phyloP scores from a whole-genome alignment of 2,888 invertebrate genomes.

The Drosophila nr. fundita region DNA sequence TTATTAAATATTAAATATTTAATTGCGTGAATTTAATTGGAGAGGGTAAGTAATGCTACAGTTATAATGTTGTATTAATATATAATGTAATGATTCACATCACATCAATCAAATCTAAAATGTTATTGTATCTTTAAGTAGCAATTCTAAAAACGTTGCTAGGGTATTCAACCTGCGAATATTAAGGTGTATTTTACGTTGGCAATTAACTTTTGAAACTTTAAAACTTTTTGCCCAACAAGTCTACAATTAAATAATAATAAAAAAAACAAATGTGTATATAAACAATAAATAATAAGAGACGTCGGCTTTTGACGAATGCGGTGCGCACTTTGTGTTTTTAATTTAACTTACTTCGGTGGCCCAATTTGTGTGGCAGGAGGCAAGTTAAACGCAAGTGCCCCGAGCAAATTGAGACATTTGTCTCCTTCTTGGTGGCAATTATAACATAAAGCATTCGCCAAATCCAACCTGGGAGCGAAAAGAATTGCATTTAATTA shows the following conservation, averaged over 20 bases:
- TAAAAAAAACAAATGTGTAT: conserved; percentile 14
- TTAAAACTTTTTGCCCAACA: conserved; percentile 37
- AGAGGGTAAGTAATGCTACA: neutral
- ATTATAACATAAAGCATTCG: conserved; percentile 30
- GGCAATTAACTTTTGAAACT: conserved; percentile 45
- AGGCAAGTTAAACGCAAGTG: conserved; percentile 63
- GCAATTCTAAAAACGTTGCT: neutral
- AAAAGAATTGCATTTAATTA: conserved; percentile 3
- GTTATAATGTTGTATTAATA: neutral
- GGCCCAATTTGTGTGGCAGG: conserved; percentile 47
- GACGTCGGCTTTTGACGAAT: conserved; percentile 55
- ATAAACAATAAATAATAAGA: conserved; percentile 6
- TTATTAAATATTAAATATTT: neutral
- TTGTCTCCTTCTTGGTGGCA: conserved; percentile 50
- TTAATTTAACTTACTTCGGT: conserved; percentile 74
- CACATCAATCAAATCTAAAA: neutral
- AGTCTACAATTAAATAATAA: conserved; percentile 61
- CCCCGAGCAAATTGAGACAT: conserved; percentile 67
- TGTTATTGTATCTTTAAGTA: neutral
- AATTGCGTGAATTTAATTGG: neutral
- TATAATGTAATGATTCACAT: neutral
- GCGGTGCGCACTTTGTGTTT: conserved; percentile 49
- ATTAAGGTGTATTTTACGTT: conserved; percentile 7
- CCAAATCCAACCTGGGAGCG: conserved; percentile 2
- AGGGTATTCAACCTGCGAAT: neutral